Percentiles rank a stretch among this genome's conserved stretches.
These are phyloP conservation scores for Zaprionus vittiger DNA, from an alignment of 1,140 invertebrate species.

Conservation along the genomic window DNA sequence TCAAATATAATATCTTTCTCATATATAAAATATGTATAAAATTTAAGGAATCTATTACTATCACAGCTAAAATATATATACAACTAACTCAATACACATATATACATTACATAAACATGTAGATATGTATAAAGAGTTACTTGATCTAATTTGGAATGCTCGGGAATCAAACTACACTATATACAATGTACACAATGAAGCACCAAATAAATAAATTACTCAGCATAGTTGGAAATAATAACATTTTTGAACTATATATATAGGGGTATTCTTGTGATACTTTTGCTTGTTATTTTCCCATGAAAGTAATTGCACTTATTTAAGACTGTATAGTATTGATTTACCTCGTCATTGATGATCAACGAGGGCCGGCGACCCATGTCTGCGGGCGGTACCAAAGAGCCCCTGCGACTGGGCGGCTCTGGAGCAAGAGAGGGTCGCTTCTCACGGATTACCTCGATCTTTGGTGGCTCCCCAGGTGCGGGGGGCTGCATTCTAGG, in stretches of 20 bases:
- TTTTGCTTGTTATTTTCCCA: background rate
- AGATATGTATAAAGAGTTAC: no score
- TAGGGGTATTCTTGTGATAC: background rate
- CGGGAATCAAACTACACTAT: background rate
- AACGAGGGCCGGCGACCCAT: slow-evolving; percentile 93
- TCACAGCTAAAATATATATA: background rate
- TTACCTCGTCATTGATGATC: slow-evolving; percentile 97
- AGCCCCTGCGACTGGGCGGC: slow-evolving; percentile 90
- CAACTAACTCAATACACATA: no score
- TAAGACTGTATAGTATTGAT: slow-evolving; percentile 20
- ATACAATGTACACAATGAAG: background rate
- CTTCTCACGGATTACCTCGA: slow-evolving; percentile 93
- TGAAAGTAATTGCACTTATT: background rate
- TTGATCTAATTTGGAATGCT: background rate
- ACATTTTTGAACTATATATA: no score
- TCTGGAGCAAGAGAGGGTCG: slow-evolving; percentile 91
- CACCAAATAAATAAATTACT: background rate
- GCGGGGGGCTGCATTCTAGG: slow-evolving; percentile 89
- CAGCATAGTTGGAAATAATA: background rate
- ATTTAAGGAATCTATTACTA: background rate
- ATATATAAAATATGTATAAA: background rate
- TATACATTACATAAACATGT: no score
- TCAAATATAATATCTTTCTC: background rate
- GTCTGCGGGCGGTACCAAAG: slow-evolving; percentile 93
- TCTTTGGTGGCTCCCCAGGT: slow-evolving; percentile 91